Evolutionary conservation across 2,797 vertebrate genomes (phyloP).

Genomic region (Sebastes iracundus): DNA sequence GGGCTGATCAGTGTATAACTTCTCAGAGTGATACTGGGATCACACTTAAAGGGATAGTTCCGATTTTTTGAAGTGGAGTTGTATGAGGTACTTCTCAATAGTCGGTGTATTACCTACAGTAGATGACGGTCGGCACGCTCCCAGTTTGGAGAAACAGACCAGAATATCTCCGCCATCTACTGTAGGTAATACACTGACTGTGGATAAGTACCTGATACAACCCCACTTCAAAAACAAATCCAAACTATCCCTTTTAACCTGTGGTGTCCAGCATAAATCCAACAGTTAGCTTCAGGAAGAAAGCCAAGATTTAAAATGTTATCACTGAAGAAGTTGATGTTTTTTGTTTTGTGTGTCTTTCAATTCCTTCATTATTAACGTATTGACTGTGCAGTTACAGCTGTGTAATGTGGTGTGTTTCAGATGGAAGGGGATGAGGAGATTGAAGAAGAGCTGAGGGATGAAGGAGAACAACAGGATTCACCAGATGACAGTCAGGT

Average conservation of each 20-base stretch:
- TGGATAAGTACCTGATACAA: too few relatives aligned
- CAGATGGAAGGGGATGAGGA: slow-evolving; percentile 93
- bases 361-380: neutral
- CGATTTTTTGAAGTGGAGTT: too few relatives aligned
- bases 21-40: neutral
- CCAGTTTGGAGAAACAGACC: too few relatives aligned
- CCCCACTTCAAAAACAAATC: neutral
- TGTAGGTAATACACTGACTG: too few relatives aligned
- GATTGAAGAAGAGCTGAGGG: slow-evolving; percentile 87
- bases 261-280: neutral
- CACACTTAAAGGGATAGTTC: neutral
- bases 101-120: too few relatives aligned
- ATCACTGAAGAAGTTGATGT: neutral
- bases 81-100: too few relatives aligned
- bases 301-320: neutral
- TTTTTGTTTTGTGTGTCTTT: neutral
- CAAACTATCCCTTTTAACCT: neutral
- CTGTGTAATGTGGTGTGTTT: slow-evolving; percentile 4
- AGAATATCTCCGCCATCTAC: too few relatives aligned
- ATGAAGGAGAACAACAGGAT: slow-evolving; percentile 86
- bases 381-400: neutral
- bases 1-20: neutral
- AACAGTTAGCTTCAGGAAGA: neutral
- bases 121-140: too few relatives aligned
- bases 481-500: slow-evolving; percentile 87